Evolutionary conservation across 2,888 invertebrate genomes (phyloP), one percentile per base, ranked within the genome.

Genomic region (Amphimallon solstitiale): DNA sequence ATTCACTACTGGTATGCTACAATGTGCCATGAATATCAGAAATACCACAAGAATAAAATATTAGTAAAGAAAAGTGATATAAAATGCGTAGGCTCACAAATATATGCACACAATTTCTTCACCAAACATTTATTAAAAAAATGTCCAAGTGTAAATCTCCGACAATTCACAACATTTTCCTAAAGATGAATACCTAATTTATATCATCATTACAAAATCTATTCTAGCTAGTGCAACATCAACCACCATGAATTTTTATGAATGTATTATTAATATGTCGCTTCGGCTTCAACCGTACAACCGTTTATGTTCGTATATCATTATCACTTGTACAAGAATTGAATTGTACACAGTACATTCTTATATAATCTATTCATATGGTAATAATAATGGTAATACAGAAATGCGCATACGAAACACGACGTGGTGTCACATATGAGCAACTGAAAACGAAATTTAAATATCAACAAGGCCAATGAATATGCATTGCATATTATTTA

Each of bases 311-410:
- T 68, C 68, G 68, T 70, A 72, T 72, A 71, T 68, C 68, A 71
- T 73, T 71, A 73, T 72, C 69, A 70, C 67, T 62, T 68, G 72
- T 72, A 67, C 72, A 70, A 69, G 71, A 73, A 72, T 73, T 73
- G 73, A 73, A 72, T 71, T 71, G 68, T 72, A 72, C 69, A 72
- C 70, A 65, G 67, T 34, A 65, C 66, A 69, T 63, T 59, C 70
- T 70, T 71, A 71, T 70, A 69, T 69, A 68, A 66, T 64, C 71
- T 70, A 73, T 73, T 73, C 72, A 72, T 73, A 73, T 73, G 72
- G 63, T 69, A 73, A 73, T 70, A 66, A 73, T 70, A 66, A 61
- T 48, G 49, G 68, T 70, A 61, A 67, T 65, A 70, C 69, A 65
- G 70, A 71, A 68, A 71, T 69, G 61, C 43, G 68, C 68, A 70